Base-by-base conservation (phyloP, 2,113 vertebrate genomes). In the Dasypus novemcinctus region DNA sequence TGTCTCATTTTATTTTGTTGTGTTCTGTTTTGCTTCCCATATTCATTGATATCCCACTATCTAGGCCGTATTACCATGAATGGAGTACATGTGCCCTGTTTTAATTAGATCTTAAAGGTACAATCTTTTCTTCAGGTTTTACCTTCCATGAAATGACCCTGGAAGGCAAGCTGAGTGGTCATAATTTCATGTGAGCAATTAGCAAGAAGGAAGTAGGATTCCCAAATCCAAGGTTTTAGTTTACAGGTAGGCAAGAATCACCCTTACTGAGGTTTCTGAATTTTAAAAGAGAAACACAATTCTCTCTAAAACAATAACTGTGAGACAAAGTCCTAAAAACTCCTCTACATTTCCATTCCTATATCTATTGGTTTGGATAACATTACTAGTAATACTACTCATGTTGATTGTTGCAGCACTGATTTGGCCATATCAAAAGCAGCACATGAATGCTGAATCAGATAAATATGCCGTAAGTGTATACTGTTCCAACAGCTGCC, bases 171-270 rank as follows among this genome's bases (percentile, higher is more conserved):
- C 23, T 92, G 20, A 94, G 46, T 92, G 15, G 9, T 7, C 92
- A 93, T 95, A 89, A 89, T 94, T 93, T 85, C 33, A 91, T 52
- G 80, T 78, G n/a, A 86, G 20, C n/a, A 95, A 92, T 76, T n/a
- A 13, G 12, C 31, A 87, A 71, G n/a, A 75, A 78, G 52, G 84
- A 94, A 95, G 54, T 68, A 25, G 3, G 33, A 33, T 95, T 74
- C 64, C 59, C 13, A 90, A 87, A 96, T 59, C 27, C 36, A 94
- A 79, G 69, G 5, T 80, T 87, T 90, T 80, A 54, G 33, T 78
- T 57, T 94, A 54, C 0, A 52, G 18, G 41, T 27, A 81, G 85
- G 9, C 57, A 95, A n/a, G n/a, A n/a, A n/a, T 94, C n/a, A 33
- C 27, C 79, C 61, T 78, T 84, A 8, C 7, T 38, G 52, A 23